Evolutionary conservation across 2,113 vertebrate species (phyloP).

Genomic region (Marmota monax): DNA sequence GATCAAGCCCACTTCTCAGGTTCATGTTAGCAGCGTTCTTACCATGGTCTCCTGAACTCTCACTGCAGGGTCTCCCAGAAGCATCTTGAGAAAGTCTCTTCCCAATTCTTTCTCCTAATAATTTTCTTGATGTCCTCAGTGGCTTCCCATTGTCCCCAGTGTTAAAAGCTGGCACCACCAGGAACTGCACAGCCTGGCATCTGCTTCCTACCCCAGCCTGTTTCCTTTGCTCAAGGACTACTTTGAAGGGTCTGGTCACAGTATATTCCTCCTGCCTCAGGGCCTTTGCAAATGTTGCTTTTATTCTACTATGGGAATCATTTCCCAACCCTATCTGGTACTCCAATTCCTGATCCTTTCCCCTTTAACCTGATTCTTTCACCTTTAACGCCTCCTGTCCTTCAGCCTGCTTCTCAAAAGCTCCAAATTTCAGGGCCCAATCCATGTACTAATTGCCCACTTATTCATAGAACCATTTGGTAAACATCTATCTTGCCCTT

Average conservation of each 20-base stretch:
- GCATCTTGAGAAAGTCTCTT: background rate
- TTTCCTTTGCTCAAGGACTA: background rate
- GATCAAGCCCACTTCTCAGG: background rate
- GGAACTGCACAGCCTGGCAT: background rate
- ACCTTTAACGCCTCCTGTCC: background rate
- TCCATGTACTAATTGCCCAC: background rate
- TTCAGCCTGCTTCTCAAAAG: slow-evolving; percentile 26
- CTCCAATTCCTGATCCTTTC: background rate
- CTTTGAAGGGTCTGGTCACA: accelerated
- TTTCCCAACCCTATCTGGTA: background rate
- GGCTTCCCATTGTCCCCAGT: background rate
- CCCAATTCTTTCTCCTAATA: background rate
- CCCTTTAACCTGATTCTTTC: background rate
- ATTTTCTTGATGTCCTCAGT: background rate
- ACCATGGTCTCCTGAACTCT: background rate
- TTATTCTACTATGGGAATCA: background rate
- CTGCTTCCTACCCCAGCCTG: background rate
- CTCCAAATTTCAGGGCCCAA: background rate
- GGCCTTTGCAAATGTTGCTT: background rate
- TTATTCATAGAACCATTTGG: background rate
- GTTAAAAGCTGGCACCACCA: background rate
- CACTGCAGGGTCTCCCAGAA: background rate
- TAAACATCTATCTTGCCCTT: background rate
- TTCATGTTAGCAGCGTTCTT: background rate
- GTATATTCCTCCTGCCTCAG: background rate